Percentiles rank a stretch among this genome's conserved stretches.
Conservation (phyloP, 2,888 invertebrate genomes). For the Lamproptera curius region DNA sequence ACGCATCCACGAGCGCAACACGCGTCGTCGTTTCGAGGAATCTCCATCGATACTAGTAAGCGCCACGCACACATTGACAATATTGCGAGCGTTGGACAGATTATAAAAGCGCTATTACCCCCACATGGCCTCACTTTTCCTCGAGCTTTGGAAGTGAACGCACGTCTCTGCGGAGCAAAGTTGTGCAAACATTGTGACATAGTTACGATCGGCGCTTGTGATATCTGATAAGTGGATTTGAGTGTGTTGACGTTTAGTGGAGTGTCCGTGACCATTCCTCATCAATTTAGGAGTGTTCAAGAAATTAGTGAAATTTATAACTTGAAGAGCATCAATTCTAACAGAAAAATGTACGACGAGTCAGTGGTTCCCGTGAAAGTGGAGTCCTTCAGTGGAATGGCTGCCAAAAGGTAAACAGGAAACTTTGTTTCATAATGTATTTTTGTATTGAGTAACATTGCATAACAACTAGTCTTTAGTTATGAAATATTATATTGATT, state of each 20-base stretch:
- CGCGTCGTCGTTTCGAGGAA: constrained; percentile 56
- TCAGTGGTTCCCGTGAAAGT: constrained; percentile 66
- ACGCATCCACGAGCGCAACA: constrained; percentile 34
- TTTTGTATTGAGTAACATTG: not conserved
- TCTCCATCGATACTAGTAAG: constrained; percentile 40
- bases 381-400: constrained; percentile 68
- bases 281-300: constrained; percentile 38
- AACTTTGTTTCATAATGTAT: constrained; percentile 17
- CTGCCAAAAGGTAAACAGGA: constrained; percentile 64
- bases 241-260: constrained; percentile 35
- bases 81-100: constrained; percentile 29
- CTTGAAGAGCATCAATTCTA: constrained; percentile 54
- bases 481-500: not conserved
- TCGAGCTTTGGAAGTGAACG: constrained; percentile 37
- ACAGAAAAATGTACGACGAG: constrained; percentile 65
- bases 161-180: constrained; percentile 45
- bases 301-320: constrained; percentile 51
- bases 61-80: constrained; percentile 53
- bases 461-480: not conserved
- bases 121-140: constrained; percentile 45
- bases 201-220: constrained; percentile 37
- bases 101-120: constrained; percentile 29
- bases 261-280: constrained; percentile 47
- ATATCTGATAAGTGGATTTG: constrained; percentile 31
- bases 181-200: constrained; percentile 75